A percentile compares a stretch with the other conserved stretches of the same genome.
Evolutionary conservation across 2,113 vertebrate species (phyloP).

Genomic region (Pomatostomus ruficeps): DNA sequence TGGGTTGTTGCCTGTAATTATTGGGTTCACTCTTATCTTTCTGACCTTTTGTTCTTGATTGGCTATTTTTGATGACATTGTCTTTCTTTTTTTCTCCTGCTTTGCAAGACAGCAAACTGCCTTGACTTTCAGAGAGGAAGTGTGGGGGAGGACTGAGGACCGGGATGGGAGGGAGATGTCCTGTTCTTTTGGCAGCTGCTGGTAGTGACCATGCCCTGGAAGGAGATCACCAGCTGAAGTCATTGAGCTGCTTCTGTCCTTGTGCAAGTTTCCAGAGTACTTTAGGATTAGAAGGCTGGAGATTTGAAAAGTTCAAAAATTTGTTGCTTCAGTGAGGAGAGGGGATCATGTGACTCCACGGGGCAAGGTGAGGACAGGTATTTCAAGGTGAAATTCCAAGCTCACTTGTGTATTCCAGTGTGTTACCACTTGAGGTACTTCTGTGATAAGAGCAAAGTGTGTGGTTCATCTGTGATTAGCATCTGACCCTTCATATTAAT

Average conservation of each 20-base stretch:
- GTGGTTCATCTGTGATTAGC: slow-evolving; percentile 26
- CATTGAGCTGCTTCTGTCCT: not conserved
- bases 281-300: not conserved
- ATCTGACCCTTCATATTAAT: slow-evolving; percentile 38
- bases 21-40: not conserved
- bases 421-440: not conserved
- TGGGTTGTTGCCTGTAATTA: not conserved
- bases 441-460: slow-evolving; percentile 24
- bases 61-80: not conserved
- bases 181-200: not conserved
- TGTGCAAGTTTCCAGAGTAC: not conserved
- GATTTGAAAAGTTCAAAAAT: not conserved
- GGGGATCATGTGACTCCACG: not conserved
- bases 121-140: not conserved
- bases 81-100: rapidly evolving
- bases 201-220: not conserved
- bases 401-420: not conserved
- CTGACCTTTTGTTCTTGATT: not conserved
- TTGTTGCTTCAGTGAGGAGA: not conserved
- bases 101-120: not conserved
- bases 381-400: slow-evolving; percentile 21
- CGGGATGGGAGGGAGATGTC: not conserved
- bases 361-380: not conserved
- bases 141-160: not conserved
- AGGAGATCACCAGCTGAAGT: not conserved